Conservation (phyloP, 2,113 vertebrate genomes). For the Ginglymostoma cirratum region DNA sequence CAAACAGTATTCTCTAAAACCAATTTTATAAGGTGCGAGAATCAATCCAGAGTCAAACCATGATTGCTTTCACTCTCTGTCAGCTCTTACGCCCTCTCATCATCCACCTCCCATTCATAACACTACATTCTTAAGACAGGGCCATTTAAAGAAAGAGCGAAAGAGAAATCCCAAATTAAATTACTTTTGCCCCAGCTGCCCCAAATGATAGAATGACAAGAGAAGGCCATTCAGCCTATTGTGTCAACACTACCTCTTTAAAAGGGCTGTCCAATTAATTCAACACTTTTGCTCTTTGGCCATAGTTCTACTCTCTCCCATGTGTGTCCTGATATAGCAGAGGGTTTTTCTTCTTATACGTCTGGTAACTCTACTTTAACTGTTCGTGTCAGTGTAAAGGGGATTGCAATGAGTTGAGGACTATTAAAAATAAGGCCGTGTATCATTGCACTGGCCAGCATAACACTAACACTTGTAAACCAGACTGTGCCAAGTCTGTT, state of each 20-base stretch:
- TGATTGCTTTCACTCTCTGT: not conserved
- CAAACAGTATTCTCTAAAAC: not conserved
- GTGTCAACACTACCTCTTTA: too few species aligned
- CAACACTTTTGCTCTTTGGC: too few species aligned
- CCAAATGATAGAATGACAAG: not conserved
- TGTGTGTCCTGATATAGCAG: not conserved
- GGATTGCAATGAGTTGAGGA: too few species aligned
- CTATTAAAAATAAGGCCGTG: too few species aligned
- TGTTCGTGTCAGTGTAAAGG: not conserved
- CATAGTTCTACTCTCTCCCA: not conserved
- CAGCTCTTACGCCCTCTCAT: not conserved
- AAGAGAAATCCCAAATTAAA: not conserved
- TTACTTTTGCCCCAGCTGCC: not conserved
- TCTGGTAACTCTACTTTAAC: not conserved
- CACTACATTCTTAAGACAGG: not conserved
- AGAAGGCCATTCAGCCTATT: too few species aligned
- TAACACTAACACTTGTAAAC: too few species aligned
- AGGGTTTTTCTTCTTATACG: not conserved
- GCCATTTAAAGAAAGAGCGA: not conserved
- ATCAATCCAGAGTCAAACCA: not conserved
- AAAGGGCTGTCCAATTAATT: too few species aligned
- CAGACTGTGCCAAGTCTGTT: too few species aligned
- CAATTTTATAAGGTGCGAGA: not conserved
- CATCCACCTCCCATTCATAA: not conserved
- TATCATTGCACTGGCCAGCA: too few species aligned